Conservation (phyloP, 2,113 vertebrate species). For the Petrocephalus microphthalmus region DNA sequence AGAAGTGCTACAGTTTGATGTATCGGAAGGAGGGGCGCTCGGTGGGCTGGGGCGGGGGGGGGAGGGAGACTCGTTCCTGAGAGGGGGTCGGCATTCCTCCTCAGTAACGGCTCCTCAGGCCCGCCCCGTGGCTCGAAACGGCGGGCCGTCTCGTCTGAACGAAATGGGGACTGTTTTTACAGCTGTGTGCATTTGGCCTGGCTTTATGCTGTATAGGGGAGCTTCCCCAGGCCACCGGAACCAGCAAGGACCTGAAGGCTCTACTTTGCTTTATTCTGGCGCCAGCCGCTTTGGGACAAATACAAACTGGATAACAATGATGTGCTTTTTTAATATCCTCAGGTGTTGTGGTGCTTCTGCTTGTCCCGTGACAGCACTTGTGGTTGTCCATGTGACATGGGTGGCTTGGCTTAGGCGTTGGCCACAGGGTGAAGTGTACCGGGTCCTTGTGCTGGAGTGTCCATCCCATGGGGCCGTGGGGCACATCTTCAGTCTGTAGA, state of each 20-base stretch:
- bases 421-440: not conserved
- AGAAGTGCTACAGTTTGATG: not conserved
- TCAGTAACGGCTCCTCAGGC: not conserved
- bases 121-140: not conserved
- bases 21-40: not conserved
- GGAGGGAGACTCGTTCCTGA: not conserved
- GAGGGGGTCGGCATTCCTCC: not conserved
- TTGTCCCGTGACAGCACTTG: not conserved
- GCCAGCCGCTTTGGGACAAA: not conserved
- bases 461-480: not conserved
- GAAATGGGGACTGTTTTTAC: constrained; percentile 9
- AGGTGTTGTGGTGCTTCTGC: not conserved
- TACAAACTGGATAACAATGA: not conserved
- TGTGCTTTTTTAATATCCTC: constrained; percentile 20
- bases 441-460: not conserved
- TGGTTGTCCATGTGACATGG: not conserved
- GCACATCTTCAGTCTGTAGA: not conserved
- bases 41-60: not conserved
- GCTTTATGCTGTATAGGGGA: not conserved
- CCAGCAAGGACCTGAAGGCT: not conserved
- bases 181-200: not conserved
- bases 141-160: not conserved
- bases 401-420: not conserved
- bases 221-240: not conserved
- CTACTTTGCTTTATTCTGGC: not conserved